A percentile compares a stretch with the other conserved stretches of the same genome.
These are phyloP conservation scores for Hyla sarda DNA, from an alignment of 2,113 vertebrate species.

Conservation along the genomic window DNA sequence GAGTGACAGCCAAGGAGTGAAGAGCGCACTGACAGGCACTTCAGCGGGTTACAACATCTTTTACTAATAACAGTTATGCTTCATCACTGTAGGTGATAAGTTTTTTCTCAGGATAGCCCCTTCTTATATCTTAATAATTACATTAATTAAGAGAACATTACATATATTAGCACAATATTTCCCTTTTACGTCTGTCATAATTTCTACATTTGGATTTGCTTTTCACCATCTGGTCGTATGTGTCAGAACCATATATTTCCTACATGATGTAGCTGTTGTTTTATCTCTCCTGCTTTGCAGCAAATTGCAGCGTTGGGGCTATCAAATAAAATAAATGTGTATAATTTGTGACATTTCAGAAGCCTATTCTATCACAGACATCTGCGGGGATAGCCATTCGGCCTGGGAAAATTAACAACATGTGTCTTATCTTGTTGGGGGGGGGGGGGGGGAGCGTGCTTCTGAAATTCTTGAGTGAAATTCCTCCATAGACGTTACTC, in stretches of 20 bases:
- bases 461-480: not conserved
- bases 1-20: no score
- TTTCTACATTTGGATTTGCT: conserved; percentile 9
- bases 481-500: not conserved
- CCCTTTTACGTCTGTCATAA: no score
- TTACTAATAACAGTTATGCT: no score
- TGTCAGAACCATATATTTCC: conserved; percentile 13
- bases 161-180: no score
- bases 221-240: conserved; percentile 16
- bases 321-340: conserved; percentile 37
- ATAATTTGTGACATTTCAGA: conserved; percentile 55
- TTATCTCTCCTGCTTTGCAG: conserved; percentile 20
- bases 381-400: not conserved
- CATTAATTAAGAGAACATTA: not conserved
- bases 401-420: conserved; percentile 1
- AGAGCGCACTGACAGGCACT: no score
- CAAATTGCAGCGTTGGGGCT: conserved; percentile 18
- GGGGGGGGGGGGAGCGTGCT: not conserved
- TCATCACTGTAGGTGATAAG: no score
- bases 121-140: no score
- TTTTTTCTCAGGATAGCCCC: no score
- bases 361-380: conserved; percentile 8
- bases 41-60: no score
- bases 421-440: conserved; percentile 31
- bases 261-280: not conserved